Base-by-base conservation (phyloP, 2,113 vertebrate genomes). In the Pedetes capensis region DNA sequence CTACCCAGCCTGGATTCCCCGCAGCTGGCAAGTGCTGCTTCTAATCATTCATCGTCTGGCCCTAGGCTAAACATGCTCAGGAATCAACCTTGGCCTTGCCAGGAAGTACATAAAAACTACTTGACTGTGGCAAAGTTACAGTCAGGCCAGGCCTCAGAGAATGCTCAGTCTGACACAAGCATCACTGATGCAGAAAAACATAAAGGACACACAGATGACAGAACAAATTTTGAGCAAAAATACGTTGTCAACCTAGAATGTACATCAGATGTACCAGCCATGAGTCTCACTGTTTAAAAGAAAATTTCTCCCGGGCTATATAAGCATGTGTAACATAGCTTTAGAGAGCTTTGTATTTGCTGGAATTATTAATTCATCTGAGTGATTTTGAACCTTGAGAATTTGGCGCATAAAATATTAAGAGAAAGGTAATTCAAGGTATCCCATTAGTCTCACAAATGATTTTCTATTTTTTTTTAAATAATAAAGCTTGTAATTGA, bases 111-210 rank as follows among this genome's bases (percentile, higher is more conserved):
- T 71, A 79, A 78, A 92, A 94, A 72, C 13, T 79, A 51, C 75
- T 75, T 89, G 80, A 87, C 69, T 85, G 29, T 87, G 71, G 64
- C 64, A 74, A 66, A 82, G 66, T 44, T 83, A 57, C 69, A 87
- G 86, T 80, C 37, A 80, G 55, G 53, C 55, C 59, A 79, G 86
- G 47, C 66, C 79, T 95, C 61, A 66, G 83, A 89, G 80, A 80
- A 91, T 34, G 72, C 42, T 94, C 61, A 53, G 57, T 79, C 49
- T 93, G 87, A 90, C 78, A 95, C 1, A 53, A 74, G 76, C 66
- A n/a, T 90, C 76, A 78, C 34, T 83, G 92, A 80, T 84, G 37
- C 53, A 95, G 95, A 96, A 63, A 97, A 97, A 78, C 34, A 68
- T 68, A 93, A 92, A 96, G 75, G 89, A 96, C 89, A 87, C 4